Base-by-base conservation (phyloP, 2,797 vertebrate species). In the Taenioides sp. region DNA sequence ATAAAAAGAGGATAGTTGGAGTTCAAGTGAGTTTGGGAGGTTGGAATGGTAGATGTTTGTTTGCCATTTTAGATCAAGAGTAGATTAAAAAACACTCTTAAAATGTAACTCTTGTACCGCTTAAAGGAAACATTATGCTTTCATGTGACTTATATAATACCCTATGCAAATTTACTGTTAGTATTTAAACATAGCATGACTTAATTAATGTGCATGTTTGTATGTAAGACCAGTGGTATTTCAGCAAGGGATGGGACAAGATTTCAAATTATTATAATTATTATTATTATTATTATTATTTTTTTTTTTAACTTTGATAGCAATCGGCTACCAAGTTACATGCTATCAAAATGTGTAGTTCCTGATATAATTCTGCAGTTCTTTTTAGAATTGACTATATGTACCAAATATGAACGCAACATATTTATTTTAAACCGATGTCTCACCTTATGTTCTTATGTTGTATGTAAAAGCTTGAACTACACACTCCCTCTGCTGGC, bases 21-120 rank as follows among this genome's bases (percentile, higher is more conserved):
- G 55, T 47, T 43, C 64, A 22, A 71, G 63, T 25, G 62, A 34
- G 34, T 14, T 43, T 71, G 52, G 74, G 62, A 67, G 69, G 78
- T 65, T 34, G 2, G 34, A 1, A 67, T 23, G 27, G 22, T 27
- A 49, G 43, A 43, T 17, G n/a, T n/a, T 40, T 12, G 28, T 64
- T 80, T 68, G 79, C 49, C 22, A 12, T 23, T 12, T 22, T 12
- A 25, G 55, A 22, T 5, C 12, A 58, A 58, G 25, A 58, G 10
- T 12, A 25, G n/a, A 22, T 54, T 12, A 16, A 22, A 58, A 58
- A 58, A 6, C n/a, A 18, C 49, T 50, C 17, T 52, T 5, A 4
- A 52, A 52, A 20, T 52, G 40, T 43, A 43, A 57, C 10, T 57
- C 18, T 20, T n/a, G 7, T 54, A 54, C 0, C 7, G 20, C 20